Conservation (phyloP, 2,888 invertebrate genomes). For the Himalopsyche japonica region DNA sequence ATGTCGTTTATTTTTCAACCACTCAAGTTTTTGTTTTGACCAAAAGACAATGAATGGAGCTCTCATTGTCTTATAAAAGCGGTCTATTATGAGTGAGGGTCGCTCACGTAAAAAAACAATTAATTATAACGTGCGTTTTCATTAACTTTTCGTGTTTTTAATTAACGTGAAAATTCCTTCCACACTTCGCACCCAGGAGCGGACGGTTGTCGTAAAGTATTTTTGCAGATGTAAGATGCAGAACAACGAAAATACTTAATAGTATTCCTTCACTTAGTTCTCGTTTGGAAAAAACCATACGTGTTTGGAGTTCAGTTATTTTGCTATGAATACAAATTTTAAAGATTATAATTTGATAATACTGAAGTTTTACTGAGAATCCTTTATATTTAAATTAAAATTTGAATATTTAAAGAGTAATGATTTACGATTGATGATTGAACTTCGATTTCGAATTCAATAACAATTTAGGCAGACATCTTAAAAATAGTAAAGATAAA, state of each 20-base stretch:
- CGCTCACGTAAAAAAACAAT: slow-evolving; percentile 40
- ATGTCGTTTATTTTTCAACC: neutral
- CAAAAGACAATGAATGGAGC: neutral
- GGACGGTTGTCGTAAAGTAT: neutral
- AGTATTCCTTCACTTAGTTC: neutral
- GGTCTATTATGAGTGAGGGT: slow-evolving; percentile 11
- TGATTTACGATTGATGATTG: no score
- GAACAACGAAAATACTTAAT: neutral
- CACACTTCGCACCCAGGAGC: no score
- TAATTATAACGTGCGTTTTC: slow-evolving; percentile 40
- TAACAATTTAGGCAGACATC: no score
- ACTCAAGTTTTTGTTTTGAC: neutral
- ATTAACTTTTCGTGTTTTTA: slow-evolving; percentile 39
- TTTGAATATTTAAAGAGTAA: no score
- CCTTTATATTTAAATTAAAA: no score
- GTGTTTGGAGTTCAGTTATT: no score
- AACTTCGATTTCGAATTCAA: no score
- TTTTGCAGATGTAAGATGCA: neutral
- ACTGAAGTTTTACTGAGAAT: no score
- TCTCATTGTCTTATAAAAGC: neutral
- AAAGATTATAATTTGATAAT: no score
- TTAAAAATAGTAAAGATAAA: no score
- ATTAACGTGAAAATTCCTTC: slow-evolving; percentile 36
- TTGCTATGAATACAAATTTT: no score
- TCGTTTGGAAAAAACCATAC: no score